Evolutionary conservation across 2,797 vertebrate genomes (phyloP).

Genomic region (Chelon labrosus): DNA sequence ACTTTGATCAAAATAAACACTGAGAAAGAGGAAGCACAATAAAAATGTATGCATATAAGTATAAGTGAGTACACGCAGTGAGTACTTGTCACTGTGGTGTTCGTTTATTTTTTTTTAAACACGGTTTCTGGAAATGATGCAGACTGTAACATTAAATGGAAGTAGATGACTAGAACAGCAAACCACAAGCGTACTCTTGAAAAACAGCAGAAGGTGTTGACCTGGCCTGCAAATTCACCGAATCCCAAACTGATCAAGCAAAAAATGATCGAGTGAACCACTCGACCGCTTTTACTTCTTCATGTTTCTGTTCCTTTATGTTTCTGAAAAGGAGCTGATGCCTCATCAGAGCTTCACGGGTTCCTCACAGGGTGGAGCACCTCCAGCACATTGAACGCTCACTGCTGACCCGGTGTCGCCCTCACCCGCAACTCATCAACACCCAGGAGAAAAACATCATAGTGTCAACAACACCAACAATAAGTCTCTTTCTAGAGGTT

Average conservation of each 20-base stretch:
- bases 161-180: not conserved
- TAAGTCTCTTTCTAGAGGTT: not conserved
- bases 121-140: conserved; percentile 26
- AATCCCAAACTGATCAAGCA: too few relatives aligned
- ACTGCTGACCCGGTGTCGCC: conserved; percentile 40
- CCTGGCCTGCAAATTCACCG: too few relatives aligned
- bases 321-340: not conserved
- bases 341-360: not conserved
- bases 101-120: not conserved
- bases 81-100: not conserved
- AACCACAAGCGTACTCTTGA: not conserved
- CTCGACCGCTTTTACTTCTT: not conserved
- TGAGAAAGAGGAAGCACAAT: conserved; percentile 61
- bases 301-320: not conserved
- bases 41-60: not conserved
- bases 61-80: not conserved
- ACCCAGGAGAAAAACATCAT: conserved; percentile 21
- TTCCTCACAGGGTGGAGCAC: conserved; percentile 42
- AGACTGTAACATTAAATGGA: not conserved
- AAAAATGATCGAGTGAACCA: not conserved
- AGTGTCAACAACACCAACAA: conserved; percentile 6
- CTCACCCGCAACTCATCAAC: conserved; percentile 38
- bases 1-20: conserved; percentile 16
- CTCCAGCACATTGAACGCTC: not conserved
- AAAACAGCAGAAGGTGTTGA: not conserved